These are phyloP conservation scores for Drosophila borborema DNA, from an alignment of 2,888 invertebrate genomes.

Conservation along the genomic window DNA sequence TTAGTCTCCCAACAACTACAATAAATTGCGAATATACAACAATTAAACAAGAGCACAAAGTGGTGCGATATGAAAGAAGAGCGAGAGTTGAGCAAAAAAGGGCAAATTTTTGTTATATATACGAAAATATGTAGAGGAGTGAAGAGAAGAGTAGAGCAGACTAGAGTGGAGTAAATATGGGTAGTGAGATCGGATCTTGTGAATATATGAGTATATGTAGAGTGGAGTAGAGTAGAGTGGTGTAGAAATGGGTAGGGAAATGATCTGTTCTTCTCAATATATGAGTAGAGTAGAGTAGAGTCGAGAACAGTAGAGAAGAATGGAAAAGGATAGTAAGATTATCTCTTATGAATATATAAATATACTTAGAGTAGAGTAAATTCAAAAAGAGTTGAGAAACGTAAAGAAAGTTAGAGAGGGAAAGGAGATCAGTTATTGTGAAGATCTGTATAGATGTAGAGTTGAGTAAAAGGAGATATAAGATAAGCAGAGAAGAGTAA, in stretches of 20 bases:
- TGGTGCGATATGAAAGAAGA: background rate
- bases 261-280: too few relatives aligned
- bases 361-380: background rate
- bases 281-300: background rate
- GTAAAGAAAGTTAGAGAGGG: background rate
- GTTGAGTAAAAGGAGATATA: background rate
- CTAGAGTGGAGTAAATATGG: background rate
- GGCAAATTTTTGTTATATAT: too few relatives aligned
- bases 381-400: background rate
- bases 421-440: too few relatives aligned
- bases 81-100: background rate
- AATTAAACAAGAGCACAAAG: conserved; percentile 15
- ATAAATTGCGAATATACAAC: conserved; percentile 10
- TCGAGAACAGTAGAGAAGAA: background rate
- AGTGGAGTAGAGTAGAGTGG: background rate
- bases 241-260: background rate
- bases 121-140: background rate
- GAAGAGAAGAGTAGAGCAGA: background rate
- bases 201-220: background rate
- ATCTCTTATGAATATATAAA: too few relatives aligned
- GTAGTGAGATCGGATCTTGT: background rate
- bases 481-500: background rate
- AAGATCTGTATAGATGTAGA: background rate
- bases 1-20: conserved; percentile 2
- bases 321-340: too few relatives aligned